phyloP scores from a whole-genome alignment of 1,140 invertebrate species.

The Steinernema feltiae region DNA sequence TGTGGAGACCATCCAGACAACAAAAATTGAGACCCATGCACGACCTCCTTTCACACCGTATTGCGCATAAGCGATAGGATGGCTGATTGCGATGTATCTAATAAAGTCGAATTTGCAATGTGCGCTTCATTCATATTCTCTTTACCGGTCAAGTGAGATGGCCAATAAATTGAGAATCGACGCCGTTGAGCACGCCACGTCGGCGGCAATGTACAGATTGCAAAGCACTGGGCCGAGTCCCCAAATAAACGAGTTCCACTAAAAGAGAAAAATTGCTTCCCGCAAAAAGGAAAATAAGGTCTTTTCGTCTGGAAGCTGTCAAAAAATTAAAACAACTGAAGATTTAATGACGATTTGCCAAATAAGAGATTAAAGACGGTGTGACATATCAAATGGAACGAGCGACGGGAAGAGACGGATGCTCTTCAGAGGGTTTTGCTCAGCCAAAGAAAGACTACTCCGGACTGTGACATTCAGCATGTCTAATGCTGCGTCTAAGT shows the following conservation, averaged over 20 bases:
- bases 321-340: background rate
- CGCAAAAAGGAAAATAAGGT: background rate
- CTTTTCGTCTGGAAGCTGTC: background rate
- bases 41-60: conserved; percentile 93
- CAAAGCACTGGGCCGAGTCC: conserved; percentile 80
- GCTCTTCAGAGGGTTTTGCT: background rate
- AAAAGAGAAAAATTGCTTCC: conserved; percentile 28
- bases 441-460: too few relatives aligned
- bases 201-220: conserved; percentile 97
- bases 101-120: background rate
- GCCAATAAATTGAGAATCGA: conserved; percentile 97
- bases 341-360: background rate
- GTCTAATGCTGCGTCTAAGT: background rate
- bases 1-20: conserved; percentile 90
- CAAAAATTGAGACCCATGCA: conserved; percentile 85
- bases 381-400: background rate
- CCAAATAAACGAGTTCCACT: conserved; percentile 64
- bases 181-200: conserved; percentile 94
- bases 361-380: background rate
- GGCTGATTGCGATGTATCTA: conserved; percentile 96
- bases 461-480: too few relatives aligned
- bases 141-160: conserved; percentile 94
- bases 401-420: background rate
- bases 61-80: conserved; percentile 90
- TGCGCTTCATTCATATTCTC: conserved; percentile 14